Conservation (phyloP, 2,888 invertebrate genomes). For the Shargacucullia verbasci region DNA sequence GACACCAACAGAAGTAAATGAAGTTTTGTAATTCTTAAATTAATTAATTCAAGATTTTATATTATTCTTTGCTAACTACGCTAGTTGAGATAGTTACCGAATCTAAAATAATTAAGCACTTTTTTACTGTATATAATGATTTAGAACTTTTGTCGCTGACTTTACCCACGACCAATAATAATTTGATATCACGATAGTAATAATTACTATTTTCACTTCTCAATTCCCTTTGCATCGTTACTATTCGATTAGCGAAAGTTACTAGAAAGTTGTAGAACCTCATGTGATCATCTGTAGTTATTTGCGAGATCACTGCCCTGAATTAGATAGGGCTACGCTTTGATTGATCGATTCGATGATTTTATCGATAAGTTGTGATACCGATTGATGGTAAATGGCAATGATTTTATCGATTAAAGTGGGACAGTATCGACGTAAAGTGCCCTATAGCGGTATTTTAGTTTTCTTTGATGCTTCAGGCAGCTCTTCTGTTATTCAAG, state of each 20-base stretch:
- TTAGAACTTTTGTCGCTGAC: too few relatives aligned
- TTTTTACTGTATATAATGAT: too few relatives aligned
- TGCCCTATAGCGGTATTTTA: too few relatives aligned
- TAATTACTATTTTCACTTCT: constrained; percentile 45
- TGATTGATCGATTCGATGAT: constrained; percentile 38
- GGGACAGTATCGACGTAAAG: too few relatives aligned
- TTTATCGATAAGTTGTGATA: constrained; percentile 30
- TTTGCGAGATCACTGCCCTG: constrained; percentile 58
- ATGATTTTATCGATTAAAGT: neutral
- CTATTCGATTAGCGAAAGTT: constrained; percentile 70
- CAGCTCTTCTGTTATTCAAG: constrained; percentile 5
- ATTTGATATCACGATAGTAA: constrained; percentile 38
- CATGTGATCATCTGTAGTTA: constrained; percentile 59
- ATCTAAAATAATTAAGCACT: too few relatives aligned
- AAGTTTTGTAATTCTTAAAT: too few relatives aligned
- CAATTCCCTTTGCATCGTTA: constrained; percentile 45
- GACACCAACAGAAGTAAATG: too few relatives aligned
- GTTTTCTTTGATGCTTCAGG: too few relatives aligned
- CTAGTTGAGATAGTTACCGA: too few relatives aligned
- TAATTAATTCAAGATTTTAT: too few relatives aligned
- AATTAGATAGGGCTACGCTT: constrained; percentile 48
- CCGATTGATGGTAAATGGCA: constrained; percentile 1
- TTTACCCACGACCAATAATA: constrained; percentile 22
- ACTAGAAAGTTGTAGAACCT: constrained; percentile 69
- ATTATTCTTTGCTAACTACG: too few relatives aligned